phyloP scores from a whole-genome alignment of 2,888 invertebrate genomes.

The Cephus rjabovi region DNA sequence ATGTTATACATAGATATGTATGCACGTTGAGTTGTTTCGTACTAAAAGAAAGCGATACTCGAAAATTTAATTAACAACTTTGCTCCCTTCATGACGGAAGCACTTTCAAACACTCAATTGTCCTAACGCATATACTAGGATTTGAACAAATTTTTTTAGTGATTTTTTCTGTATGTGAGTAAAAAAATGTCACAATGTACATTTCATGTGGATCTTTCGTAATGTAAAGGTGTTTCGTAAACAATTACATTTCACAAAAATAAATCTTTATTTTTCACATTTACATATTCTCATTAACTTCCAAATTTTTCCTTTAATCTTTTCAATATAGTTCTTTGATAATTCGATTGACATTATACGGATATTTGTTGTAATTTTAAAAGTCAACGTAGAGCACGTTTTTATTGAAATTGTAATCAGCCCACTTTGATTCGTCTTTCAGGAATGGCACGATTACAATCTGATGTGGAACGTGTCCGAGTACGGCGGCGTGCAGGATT shows the following conservation, averaged over 20 bases:
- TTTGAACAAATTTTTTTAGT: neutral
- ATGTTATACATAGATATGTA: neutral
- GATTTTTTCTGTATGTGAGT: neutral
- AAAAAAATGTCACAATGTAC: no score
- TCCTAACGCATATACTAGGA: neutral
- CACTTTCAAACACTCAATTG: neutral
- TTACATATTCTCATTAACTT: neutral
- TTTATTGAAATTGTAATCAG: neutral
- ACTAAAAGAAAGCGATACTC: neutral
- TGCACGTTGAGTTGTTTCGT: neutral
- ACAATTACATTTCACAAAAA: no score
- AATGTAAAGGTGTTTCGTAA: no score
- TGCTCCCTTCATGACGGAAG: neutral
- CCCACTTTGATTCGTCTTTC: constrained; percentile 35
- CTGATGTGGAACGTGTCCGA: constrained; percentile 96
- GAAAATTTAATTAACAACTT: neutral
- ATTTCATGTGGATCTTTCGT: no score
- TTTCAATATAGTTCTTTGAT: no score
- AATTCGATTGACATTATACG: no score
- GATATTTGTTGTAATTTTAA: neutral
- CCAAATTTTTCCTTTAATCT: no score
- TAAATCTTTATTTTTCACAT: neutral
- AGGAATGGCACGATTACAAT: constrained; percentile 99
- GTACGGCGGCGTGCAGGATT: constrained; percentile 93
- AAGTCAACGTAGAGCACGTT: neutral